A percentile compares a stretch with the other conserved stretches of the same genome.
phyloP scores from a whole-genome alignment of 2,797 vertebrate genomes.

The Sebastolobus alascanus region DNA sequence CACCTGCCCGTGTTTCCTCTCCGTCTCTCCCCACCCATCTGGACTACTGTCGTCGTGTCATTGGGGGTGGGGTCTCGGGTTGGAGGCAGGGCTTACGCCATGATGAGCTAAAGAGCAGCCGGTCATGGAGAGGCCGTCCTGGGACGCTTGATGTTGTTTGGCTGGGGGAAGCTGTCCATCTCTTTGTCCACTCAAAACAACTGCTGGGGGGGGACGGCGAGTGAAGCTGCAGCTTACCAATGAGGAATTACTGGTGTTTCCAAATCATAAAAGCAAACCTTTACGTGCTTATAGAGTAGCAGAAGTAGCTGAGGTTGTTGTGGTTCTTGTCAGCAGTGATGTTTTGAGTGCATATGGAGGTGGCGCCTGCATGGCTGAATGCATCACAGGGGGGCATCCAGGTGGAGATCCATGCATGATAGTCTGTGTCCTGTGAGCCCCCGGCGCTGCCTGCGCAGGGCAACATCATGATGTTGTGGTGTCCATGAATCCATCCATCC shows the following conservation, averaged over 20 bases:
- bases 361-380: slow-evolving; percentile 75
- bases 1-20: slow-evolving; percentile 79
- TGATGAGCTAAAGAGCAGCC: slow-evolving; percentile 36
- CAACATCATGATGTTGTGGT: slow-evolving; percentile 43
- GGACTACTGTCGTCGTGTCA: slow-evolving; percentile 64
- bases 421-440: slow-evolving; percentile 28
- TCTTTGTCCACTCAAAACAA: slow-evolving; percentile 77
- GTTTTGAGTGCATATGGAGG: slow-evolving; percentile 75
- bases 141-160: slow-evolving; percentile 64
- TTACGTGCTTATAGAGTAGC: neutral
- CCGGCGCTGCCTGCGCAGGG: slow-evolving; percentile 48
- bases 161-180: slow-evolving; percentile 62
- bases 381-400: slow-evolving; percentile 49
- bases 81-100: slow-evolving; percentile 37
- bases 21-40: slow-evolving; percentile 63
- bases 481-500: slow-evolving; percentile 3
- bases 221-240: slow-evolving; percentile 6
- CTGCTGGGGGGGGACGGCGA: slow-evolving; percentile 38
- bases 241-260: neutral
- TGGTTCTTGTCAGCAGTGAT: slow-evolving; percentile 33
- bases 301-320: neutral
- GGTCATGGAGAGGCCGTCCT: slow-evolving; percentile 53
- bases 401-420: slow-evolving; percentile 67
- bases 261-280: slow-evolving; percentile 1
- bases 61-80: slow-evolving; percentile 27